Evolutionary conservation across 2,113 vertebrate species (phyloP).

Genomic region (Myotis davidii): DNA sequence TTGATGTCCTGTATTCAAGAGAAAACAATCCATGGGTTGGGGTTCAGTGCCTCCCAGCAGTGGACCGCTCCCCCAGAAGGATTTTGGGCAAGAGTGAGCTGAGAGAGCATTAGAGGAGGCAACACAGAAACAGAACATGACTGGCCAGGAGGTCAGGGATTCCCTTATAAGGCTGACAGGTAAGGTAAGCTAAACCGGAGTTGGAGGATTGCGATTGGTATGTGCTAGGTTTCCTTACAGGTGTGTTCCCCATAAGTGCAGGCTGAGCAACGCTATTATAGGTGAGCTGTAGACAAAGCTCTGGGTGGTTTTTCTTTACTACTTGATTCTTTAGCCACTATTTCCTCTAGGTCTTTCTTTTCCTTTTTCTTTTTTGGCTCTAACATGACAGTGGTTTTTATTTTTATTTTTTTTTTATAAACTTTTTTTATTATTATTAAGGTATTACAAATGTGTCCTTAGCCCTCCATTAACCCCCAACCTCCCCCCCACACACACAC

Average conservation of each 20-base stretch:
- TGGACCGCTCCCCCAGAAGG: background rate
- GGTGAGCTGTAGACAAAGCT: no score
- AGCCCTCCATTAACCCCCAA: no score
- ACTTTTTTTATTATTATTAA: no score
- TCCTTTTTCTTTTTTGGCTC: background rate
- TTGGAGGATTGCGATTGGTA: background rate
- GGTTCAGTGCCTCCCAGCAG: background rate
- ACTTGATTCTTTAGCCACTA: background rate
- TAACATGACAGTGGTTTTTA: background rate
- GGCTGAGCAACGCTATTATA: no score
- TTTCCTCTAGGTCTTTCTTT: background rate
- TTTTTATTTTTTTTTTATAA: no score
- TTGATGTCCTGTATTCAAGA: background rate
- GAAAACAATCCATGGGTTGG: background rate
- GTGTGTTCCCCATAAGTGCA: background rate
- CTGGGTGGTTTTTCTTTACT: background rate
- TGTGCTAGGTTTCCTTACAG: background rate
- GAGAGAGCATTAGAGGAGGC: background rate
- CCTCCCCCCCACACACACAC: no score
- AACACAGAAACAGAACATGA: background rate
- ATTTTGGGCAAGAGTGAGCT: background rate
- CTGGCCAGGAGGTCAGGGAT: background rate
- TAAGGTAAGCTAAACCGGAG: background rate
- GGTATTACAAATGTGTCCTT: no score
- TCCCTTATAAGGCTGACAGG: background rate